Conservation (phyloP, 1,140 invertebrate species). For the Diorhabda elongata region DNA sequence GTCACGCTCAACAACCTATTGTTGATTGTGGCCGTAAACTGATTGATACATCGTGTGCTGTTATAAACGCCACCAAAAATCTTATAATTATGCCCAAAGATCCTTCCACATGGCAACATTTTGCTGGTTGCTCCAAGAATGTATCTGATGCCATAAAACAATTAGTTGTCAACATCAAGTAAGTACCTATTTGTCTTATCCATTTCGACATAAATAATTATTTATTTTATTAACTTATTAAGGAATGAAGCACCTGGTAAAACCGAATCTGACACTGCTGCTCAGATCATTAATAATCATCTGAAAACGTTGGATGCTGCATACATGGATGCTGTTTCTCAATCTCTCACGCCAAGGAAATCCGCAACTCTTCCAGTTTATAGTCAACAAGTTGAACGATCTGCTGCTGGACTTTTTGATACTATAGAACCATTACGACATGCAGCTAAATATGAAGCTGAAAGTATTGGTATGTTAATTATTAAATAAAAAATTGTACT, state of each 20-base stretch:
- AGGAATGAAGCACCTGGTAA: conserved; percentile 94
- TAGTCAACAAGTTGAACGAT: conserved; percentile 47
- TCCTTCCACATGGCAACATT: conserved; percentile 87
- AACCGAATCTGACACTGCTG: conserved; percentile 83
- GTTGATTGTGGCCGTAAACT: conserved; percentile 77
- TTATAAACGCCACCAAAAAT: conserved; percentile 87
- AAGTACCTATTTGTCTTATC: conserved; percentile 25
- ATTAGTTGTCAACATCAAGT: conserved; percentile 84
- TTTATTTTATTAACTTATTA: conserved; percentile 18
- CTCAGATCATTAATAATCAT: conserved; percentile 71
- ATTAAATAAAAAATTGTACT: background rate
- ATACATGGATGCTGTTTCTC: conserved; percentile 80
- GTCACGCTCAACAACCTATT: conserved; percentile 82
- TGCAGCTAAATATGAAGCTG: conserved; percentile 86
- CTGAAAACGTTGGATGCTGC: conserved; percentile 83
- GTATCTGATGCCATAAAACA: conserved; percentile 96
- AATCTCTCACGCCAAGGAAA: conserved; percentile 67
- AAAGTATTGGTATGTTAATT: conserved; percentile 65
- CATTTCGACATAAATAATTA: background rate
- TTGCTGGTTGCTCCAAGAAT: conserved; percentile 89
- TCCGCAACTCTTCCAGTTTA: conserved; percentile 73
- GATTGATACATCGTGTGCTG: conserved; percentile 79
- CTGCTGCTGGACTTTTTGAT: conserved; percentile 71
- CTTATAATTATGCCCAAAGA: conserved; percentile 86
- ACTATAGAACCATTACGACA: conserved; percentile 75